These are phyloP conservation scores for Hassar affinis DNA, from an alignment of 2,113 vertebrate genomes.

Conservation along the genomic window DNA sequence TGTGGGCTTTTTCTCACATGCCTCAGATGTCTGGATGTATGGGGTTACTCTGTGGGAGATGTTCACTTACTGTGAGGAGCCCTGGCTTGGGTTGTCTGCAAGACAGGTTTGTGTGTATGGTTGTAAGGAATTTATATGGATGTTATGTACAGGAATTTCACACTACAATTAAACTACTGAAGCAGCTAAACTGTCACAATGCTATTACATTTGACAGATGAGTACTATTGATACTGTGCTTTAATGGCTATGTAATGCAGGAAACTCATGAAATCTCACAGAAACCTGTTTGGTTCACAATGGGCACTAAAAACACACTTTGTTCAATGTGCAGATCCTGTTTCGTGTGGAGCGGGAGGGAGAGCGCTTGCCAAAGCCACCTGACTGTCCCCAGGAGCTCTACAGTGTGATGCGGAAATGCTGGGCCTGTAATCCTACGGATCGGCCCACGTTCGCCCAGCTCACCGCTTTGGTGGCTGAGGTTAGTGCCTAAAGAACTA, in stretches of 20 bases:
- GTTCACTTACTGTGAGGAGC: slow-evolving; percentile 87
- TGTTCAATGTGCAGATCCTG: slow-evolving; percentile 72
- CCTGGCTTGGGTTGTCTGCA: slow-evolving; percentile 80
- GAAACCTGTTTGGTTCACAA: not conserved
- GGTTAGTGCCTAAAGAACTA: slow-evolving; percentile 60
- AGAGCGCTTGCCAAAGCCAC: slow-evolving; percentile 74
- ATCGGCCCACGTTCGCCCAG: slow-evolving; percentile 76
- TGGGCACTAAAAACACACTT: not conserved
- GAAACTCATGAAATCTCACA: not conserved
- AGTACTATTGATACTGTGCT: not conserved
- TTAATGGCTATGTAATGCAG: not conserved
- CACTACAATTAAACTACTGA: not conserved
- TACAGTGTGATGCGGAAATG: slow-evolving; percentile 79
- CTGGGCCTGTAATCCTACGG: slow-evolving; percentile 75
- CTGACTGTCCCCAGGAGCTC: slow-evolving; percentile 78
- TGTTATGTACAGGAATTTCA: not conserved
- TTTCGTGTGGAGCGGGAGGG: slow-evolving; percentile 77
- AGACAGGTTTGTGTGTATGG: slow-evolving; percentile 70
- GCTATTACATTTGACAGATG: not conserved
- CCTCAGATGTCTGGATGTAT: slow-evolving; percentile 90
- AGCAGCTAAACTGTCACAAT: not conserved
- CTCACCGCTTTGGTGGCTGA: slow-evolving; percentile 75
- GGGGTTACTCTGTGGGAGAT: slow-evolving; percentile 88
- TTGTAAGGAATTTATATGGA: too few species aligned
- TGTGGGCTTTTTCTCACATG: slow-evolving; percentile 80